Base-by-base conservation (phyloP, 1,140 invertebrate genomes). In the Drosophila pectinifera region DNA sequence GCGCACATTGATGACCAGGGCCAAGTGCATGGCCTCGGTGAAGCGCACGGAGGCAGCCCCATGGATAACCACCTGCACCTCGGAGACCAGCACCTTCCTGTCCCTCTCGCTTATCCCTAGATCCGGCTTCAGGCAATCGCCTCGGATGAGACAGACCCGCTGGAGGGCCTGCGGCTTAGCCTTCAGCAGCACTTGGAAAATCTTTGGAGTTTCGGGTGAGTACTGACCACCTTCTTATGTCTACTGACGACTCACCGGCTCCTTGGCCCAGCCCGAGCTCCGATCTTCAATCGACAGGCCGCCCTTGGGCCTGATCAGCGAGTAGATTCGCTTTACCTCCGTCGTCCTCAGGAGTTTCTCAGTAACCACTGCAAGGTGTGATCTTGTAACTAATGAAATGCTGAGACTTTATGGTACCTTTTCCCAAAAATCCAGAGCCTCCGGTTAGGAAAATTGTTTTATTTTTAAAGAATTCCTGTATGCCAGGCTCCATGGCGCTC, bases 1-100 rank as follows among this genome's bases (percentile, higher is more conserved):
- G 11, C 93, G 90, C 0, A 94, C 93, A 72, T 95, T 95, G 18
- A 95, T 92, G 1, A 92, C 92, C 0, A 95, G 89, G 0, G 95
- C 93, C 5, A 93, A 80, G 85, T 95, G 95, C 14, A 98, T 92
- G 0, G 95, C 94, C 86, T 98, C 97, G 75, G 96, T 95, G 92
- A 98, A 98, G 92, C 67, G 73, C 3, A 98, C 95, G 2, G 97
- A 97, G 0, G 97, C 98, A 0, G 97, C 97, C 5, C 94, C 95
- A 77, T 98, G 97, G 82, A 98, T 96, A 0, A 98, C 94, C 11
- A 98, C 92, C 34, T 94, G 67, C 3, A 96, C 94, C 53, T 94
- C 62, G 14, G 73, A 36, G 0, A 22, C 16, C 6, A 88, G 43
- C 2, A 70, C 20, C 18, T 45, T 41, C 0, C 75, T 65, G 49